Base-by-base conservation (phyloP, 2,113 vertebrate species). In the Pluvianellus socialis region DNA sequence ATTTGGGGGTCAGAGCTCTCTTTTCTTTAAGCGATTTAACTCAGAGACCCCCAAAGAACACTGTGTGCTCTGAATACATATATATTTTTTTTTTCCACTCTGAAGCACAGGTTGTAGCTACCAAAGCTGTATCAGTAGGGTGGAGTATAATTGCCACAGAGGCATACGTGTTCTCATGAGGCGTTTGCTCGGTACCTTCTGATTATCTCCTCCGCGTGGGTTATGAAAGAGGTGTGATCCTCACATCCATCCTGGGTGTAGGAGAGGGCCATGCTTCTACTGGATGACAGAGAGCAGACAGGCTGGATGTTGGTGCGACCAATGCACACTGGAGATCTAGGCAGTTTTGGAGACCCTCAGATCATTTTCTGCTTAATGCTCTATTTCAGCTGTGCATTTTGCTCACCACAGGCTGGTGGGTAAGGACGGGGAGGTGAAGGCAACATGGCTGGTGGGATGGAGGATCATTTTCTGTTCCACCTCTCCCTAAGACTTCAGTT, bases 101-200 rank as follows among this genome's bases (percentile, higher is more conserved):
- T 8, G 32, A 32, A 79, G 71, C 47, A 12, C 62, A 24, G n/a
- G 35, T 26, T 38, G 38, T 21, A 81, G 81, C 85, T 70, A 14
- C 44, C 8, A 20, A 21, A 63, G 85, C 20, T 52, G n/a, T 23
- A 32, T 23, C 53, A 17, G 83, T 1, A 73, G 93, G 95, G 93
- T 86, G 95, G 87, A 49, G 93, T 20, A 15, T 58, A 22, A 91
- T 93, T 94, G 65, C 74, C 79, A 81, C 68, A 44, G 55, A 85
- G 53, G 17, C 14, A 13, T n/a, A n/a, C 5, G 6, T 62, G 62
- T 66, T 76, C 58, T 56, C 53, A 13, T 61, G 72, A 35, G 47
- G 61, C 5, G 0, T 52, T 50, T 58, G 86, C 68, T 84, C 7
- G 5, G 44, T 74, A 53, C 42, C 52, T 80, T 73, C 83, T 85